Evolutionary conservation across 2,113 vertebrate species (phyloP).

Genomic region (Leuciscus idus): DNA sequence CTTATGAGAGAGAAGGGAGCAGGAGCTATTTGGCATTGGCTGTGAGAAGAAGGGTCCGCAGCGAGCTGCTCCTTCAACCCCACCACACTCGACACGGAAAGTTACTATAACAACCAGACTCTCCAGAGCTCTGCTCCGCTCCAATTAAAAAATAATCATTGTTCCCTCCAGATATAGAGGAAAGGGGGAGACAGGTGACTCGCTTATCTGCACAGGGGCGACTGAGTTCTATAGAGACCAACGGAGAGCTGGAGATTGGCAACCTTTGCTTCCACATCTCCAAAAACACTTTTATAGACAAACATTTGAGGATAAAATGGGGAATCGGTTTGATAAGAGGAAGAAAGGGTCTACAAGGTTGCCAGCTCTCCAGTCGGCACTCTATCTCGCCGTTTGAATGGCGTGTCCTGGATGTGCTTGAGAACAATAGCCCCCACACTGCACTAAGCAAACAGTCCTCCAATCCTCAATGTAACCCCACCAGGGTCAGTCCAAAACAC

Average conservation of each 20-base stretch:
- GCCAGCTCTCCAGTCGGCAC: background rate
- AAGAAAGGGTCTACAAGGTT: background rate
- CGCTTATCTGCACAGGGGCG: slow-evolving; percentile 45
- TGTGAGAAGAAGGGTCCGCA: slow-evolving; percentile 25
- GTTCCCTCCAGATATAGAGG: slow-evolving; percentile 50
- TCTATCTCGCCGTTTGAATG: slow-evolving; percentile 12
- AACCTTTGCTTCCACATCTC: slow-evolving; percentile 15
- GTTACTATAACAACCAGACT: slow-evolving; percentile 80
- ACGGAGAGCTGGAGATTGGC: background rate
- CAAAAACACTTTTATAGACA: slow-evolving; percentile 28
- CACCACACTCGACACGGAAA: slow-evolving; percentile 62
- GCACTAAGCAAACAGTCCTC: slow-evolving; percentile 40
- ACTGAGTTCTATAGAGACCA: slow-evolving; percentile 48
- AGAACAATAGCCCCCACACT: slow-evolving; percentile 47
- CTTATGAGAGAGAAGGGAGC: slow-evolving; percentile 44
- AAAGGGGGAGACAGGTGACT: slow-evolving; percentile 46
- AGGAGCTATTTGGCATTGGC: slow-evolving; percentile 32
- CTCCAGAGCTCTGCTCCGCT: slow-evolving; percentile 68
- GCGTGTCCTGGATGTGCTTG: slow-evolving; percentile 38
- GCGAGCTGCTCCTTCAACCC: slow-evolving; percentile 50
- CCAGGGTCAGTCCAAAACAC: slow-evolving; percentile 32
- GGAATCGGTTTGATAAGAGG: slow-evolving; percentile 12
- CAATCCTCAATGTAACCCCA: slow-evolving; percentile 17
- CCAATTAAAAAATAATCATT: slow-evolving; percentile 80
- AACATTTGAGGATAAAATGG: slow-evolving; percentile 36